Evolutionary conservation across 1,140 invertebrate genomes (phyloP).

Genomic region (Proctacanthus coquilletti): DNA sequence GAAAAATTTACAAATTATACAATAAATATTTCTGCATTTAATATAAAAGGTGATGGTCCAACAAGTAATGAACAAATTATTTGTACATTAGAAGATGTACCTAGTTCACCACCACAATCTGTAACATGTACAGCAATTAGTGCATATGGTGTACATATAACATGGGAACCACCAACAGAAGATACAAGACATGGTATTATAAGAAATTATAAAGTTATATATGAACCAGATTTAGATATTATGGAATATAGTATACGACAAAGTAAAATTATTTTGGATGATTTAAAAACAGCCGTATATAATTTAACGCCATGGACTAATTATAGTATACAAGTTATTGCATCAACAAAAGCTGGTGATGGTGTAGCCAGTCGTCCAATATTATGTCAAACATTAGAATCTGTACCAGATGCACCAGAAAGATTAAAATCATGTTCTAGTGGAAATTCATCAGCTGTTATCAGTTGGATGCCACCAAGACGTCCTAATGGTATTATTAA

Average conservation of each 20-base stretch:
- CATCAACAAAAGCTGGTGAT: slow-evolving; percentile 61
- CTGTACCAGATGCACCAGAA: slow-evolving; percentile 52
- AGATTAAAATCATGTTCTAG: slow-evolving; percentile 56
- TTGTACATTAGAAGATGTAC: slow-evolving; percentile 64
- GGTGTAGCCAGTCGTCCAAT: slow-evolving; percentile 50
- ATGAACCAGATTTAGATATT: slow-evolving; percentile 45
- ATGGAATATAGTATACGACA: slow-evolving; percentile 38
- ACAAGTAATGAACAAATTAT: slow-evolving; percentile 47
- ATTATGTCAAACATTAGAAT: slow-evolving; percentile 57
- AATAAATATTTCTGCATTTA: slow-evolving; percentile 63
- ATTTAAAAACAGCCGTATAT: slow-evolving; percentile 39
- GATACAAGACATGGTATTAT: slow-evolving; percentile 56
- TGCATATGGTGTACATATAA: slow-evolving; percentile 55
- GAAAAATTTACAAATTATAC: slow-evolving; percentile 67
- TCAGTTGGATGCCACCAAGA: slow-evolving; percentile 60
- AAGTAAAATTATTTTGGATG: slow-evolving; percentile 40
- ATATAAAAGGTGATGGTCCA: slow-evolving; percentile 62
- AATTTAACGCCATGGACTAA: slow-evolving; percentile 50
- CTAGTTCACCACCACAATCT: slow-evolving; percentile 46
- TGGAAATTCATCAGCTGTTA: slow-evolving; percentile 50
- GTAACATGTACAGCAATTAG: slow-evolving; percentile 48
- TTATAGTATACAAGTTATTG: slow-evolving; percentile 66
- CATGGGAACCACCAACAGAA: slow-evolving; percentile 56
- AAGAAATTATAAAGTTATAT: slow-evolving; percentile 65
- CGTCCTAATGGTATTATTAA: slow-evolving; percentile 56